These are phyloP conservation scores for Onthophagus sagittarius DNA, from an alignment of 2,888 invertebrate genomes.

Conservation along the genomic window DNA sequence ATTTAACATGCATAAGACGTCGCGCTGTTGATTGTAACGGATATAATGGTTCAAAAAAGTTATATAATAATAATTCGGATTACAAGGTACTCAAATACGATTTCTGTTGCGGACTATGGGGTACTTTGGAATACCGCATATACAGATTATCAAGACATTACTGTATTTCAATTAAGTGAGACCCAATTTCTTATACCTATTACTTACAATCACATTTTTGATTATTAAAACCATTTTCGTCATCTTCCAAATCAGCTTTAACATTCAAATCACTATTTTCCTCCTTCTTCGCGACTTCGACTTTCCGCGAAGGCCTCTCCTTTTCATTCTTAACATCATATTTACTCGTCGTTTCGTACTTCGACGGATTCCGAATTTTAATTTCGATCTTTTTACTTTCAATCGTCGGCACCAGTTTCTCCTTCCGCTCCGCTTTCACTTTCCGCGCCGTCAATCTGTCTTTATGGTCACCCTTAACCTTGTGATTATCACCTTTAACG, in stretches of 20 bases:
- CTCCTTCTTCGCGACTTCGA: conserved; percentile 31
- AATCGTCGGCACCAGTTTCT: conserved; percentile 22
- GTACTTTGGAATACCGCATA: too few relatives aligned
- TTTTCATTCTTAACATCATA: conserved; percentile 21
- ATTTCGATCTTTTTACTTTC: conserved; percentile 44
- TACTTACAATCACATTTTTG: conserved; percentile 34
- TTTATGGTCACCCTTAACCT: conserved; percentile 16
- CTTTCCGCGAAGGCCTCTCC: conserved; percentile 29
- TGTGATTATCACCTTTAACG: conserved; percentile 1
- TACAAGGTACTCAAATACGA: too few relatives aligned
- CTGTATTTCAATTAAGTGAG: too few relatives aligned
- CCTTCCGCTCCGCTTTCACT: conserved; percentile 17
- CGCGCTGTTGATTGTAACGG: too few relatives aligned
- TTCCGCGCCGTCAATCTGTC: not conserved
- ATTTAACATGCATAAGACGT: too few relatives aligned
- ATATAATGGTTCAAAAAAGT: too few relatives aligned
- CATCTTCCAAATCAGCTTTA: conserved; percentile 19
- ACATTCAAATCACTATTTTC: conserved; percentile 28
- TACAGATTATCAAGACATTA: too few relatives aligned
- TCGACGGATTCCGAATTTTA: conserved; percentile 44
- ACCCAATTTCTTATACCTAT: too few relatives aligned
- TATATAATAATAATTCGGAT: too few relatives aligned
- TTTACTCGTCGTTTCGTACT: conserved; percentile 35
- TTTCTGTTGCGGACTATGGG: too few relatives aligned
- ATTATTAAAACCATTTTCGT: conserved; percentile 28